Base-by-base conservation (phyloP, 2,888 invertebrate species). In the Spisula solida region DNA sequence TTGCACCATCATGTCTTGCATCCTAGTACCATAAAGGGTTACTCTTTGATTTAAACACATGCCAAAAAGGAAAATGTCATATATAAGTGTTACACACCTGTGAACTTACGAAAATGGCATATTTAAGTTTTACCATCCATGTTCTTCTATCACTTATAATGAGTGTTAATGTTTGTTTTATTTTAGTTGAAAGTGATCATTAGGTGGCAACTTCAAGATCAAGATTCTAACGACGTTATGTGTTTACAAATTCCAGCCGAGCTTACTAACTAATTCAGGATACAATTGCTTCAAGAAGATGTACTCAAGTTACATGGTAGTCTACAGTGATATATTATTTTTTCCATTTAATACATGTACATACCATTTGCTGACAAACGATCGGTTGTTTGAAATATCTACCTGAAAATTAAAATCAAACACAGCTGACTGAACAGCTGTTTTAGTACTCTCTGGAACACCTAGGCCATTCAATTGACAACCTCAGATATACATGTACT, bases 181-280 rank as follows among this genome's bases (percentile, higher is more conserved):
- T 82, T 82, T n/a, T 82, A 86, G 86, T 29, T 86, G 25, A 29
- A 20, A 31, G 55, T 86, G 10, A 75, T 56, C 16, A 81, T 86
- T 31, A 75, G 51, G 29, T 86, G 86, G 86, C 75, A 86, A 81
- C 70, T 75, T 6, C 41, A 51, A n/a, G 78, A 82, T 18, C n/a
- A 10, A 1, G 8, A 55, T 41, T 5, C n/a, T 0, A 1, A 47
- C 51, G 48, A 47, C 51, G 14, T 66, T 80, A 25, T 75, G 16
- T 86, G 86, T 31, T n/a, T 86, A 18, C 5, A 60, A 8, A 80
- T 86, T 20, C 86, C 86, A 20, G 86, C 86, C 10, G 8, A 66
- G 18, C 56, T 86, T 55, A 29, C 56, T 56, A 14, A 8, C 12
- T 70, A 29, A 70, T 25, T 70, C 70, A 70, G 70, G 70, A 0